phyloP scores from a whole-genome alignment of 2,888 invertebrate species.

The Lasioglossum malachurum region DNA sequence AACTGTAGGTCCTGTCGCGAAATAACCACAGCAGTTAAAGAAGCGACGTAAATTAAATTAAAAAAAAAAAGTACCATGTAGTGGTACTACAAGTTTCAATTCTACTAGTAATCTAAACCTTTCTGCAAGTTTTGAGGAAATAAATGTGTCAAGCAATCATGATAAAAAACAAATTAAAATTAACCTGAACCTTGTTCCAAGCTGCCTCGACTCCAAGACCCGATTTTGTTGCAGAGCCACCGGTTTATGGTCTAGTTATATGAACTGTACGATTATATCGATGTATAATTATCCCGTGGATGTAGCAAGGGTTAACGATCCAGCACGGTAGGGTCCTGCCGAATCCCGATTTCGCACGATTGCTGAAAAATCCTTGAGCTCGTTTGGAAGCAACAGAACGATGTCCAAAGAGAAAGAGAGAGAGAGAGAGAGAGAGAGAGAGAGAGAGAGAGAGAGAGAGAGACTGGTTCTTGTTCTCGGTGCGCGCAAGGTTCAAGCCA shows the following conservation, averaged over 20 bases:
- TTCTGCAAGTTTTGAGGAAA: not conserved
- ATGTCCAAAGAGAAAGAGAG: not conserved
- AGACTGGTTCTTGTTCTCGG: slow-evolving; percentile 5
- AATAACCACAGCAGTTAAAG: too few relatives aligned
- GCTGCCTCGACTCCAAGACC: not conserved
- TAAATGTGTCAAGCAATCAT: too few relatives aligned
- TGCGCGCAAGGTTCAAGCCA: slow-evolving; percentile 3
- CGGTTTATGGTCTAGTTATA: too few relatives aligned
- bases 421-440: not conserved
- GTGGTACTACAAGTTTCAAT: too few relatives aligned
- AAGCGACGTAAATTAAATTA: too few relatives aligned
- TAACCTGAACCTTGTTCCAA: not conserved
- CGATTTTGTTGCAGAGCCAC: not conserved
- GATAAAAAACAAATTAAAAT: too few relatives aligned
- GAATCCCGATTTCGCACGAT: slow-evolving; percentile 13
- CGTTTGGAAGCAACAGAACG: slow-evolving; percentile 24
- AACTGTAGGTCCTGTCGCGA: too few relatives aligned
- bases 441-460: not conserved
- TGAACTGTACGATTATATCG: too few relatives aligned
- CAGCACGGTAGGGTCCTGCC: not conserved
- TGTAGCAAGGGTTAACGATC: not conserved
- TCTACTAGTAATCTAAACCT: not conserved
- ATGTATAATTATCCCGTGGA: not conserved
- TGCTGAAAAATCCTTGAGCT: slow-evolving; percentile 43
- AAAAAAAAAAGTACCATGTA: too few relatives aligned